phyloP scores from a whole-genome alignment of 2,888 invertebrate genomes.

The Drosophila fungiperda region DNA sequence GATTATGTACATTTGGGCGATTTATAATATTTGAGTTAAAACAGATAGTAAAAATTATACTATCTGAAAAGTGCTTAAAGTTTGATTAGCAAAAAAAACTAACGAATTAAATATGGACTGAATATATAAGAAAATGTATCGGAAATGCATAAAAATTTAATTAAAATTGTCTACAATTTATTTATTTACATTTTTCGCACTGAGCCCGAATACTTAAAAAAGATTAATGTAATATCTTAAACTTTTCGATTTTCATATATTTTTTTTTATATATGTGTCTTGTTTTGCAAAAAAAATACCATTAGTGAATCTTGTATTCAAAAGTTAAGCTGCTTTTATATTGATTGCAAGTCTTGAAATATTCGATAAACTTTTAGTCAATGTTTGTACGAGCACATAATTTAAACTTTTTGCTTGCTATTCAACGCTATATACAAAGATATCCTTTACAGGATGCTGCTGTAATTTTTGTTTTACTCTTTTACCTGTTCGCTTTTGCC shows the following conservation, averaged over 20 bases:
- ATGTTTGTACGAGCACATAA: neutral
- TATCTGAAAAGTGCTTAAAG: neutral
- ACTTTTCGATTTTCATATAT: neutral
- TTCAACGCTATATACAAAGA: neutral
- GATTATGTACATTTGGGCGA: neutral
- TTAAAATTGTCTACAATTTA: neutral
- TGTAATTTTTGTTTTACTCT: neutral
- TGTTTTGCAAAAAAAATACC: neutral
- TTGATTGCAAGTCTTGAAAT: too few species aligned
- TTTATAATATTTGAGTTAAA: neutral
- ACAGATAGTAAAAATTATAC: neutral
- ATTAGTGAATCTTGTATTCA: neutral
- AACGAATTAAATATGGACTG: neutral
- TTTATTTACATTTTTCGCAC: neutral
- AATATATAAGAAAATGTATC: neutral
- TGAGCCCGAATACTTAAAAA: neutral
- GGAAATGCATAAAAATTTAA: neutral
- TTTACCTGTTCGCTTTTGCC: neutral
- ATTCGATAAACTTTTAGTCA: neutral
- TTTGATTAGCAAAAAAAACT: too few species aligned
- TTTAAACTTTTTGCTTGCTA: constrained; percentile 1
- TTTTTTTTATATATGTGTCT: neutral
- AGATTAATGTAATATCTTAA: neutral
- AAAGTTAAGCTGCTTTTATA: neutral
- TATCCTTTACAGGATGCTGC: constrained; percentile 7